Conservation (phyloP, 2,113 vertebrate species). For the Platycercus adscitus region DNA sequence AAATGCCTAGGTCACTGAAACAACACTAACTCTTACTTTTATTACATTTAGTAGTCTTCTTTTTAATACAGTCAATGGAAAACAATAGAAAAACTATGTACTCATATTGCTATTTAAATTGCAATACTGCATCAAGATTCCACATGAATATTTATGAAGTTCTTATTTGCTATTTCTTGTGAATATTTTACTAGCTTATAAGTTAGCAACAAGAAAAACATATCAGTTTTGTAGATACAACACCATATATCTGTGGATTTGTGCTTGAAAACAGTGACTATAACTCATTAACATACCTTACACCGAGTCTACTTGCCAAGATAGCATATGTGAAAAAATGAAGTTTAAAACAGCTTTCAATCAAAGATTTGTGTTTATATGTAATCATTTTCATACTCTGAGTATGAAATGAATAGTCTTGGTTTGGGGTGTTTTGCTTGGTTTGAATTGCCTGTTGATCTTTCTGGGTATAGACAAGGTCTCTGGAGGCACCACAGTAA, state of each 20-base stretch:
- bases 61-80: not conserved
- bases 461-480: not conserved
- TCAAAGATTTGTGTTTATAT: not conserved
- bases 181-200: not conserved
- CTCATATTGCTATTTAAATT: not conserved
- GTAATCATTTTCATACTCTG: not conserved
- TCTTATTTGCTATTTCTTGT: not conserved
- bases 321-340: not conserved
- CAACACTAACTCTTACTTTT: not conserved
- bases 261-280: not conserved
- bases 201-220: not conserved
- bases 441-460: not conserved
- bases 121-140: not conserved
- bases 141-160: not conserved
- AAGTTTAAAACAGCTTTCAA: not conserved
- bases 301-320: not conserved
- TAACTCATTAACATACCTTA: not conserved
- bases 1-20: not conserved
- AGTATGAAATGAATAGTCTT: not conserved
- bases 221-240: not conserved
- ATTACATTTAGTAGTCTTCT: not conserved
- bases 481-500: not conserved
- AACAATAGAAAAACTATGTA: not conserved
- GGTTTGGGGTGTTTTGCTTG: not conserved
- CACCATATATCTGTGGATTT: not conserved